Base-by-base conservation (phyloP, 2,888 invertebrate species). In the Nymphalis c-album region DNA sequence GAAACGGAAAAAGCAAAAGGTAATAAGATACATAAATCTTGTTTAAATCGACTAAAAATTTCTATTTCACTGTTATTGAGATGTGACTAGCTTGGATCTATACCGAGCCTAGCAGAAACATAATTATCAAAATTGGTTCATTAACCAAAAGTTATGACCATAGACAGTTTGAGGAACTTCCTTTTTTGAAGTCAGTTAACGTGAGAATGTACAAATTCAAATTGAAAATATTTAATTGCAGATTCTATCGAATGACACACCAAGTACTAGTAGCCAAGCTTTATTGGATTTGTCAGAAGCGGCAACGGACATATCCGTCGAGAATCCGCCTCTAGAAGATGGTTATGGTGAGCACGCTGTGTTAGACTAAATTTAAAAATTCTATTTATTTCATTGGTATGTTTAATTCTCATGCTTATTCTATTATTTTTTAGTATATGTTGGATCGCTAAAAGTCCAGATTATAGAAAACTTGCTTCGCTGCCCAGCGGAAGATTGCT, bases 401-500 rank as follows among this genome's bases (percentile, higher is more conserved):
- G 18, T 50, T 20, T 18, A 10, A 18, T 18, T 50, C 18, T 53
- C 2, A 26, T 5, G 4, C 16, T 53, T 17, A 50, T 20, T 13
- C 8, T 0, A 13, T 20, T 57, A n/a, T 40, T 13, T 57, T 40
- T 10, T 35, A 91, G 93, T 93, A n/a, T 93, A 88, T 68, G 93
- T 94, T 64, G 94, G 94, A 10, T 93, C 94, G 0, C 75, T 93
- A 18, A 94, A 94, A 80, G 95, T 95, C 0, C 94, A 95, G 86
- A 93, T 96, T 73, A 94, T 96, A 60, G 95, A 96, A 63, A 96
- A 93, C 72, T 82, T 94, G 1, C 91, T 94, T 22, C 93, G 94
- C 46, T 97, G 97, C 81, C 97, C 97, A 0, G 95, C 96, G 60
- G 95, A 96, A 71, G 95, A 95, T 1, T 98, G 98, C 82, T 94